Evolutionary conservation across 2,888 invertebrate genomes (phyloP).

Genomic region (Ornithoptera alexandrae): DNA sequence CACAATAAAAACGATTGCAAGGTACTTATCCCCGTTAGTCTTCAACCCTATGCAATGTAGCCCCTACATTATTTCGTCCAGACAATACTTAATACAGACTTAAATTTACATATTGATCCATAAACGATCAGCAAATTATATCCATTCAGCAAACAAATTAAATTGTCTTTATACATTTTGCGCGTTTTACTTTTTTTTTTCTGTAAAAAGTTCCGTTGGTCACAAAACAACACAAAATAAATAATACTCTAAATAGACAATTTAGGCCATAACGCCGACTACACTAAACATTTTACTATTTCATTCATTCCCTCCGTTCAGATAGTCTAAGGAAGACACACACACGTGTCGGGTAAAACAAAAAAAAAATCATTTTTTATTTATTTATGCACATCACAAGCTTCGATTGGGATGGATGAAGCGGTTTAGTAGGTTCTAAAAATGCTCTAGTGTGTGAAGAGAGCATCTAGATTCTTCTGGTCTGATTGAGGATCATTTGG

Average conservation of each 20-base stretch:
- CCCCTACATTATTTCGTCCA: conserved; percentile 32
- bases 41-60: conserved; percentile 31
- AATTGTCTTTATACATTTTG: conserved; percentile 50
- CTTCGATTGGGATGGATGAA: conserved; percentile 29
- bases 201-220: conserved; percentile 25
- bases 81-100: conserved; percentile 32
- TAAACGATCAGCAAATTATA: conserved; percentile 31
- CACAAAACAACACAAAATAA: conserved; percentile 34
- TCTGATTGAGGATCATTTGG: conserved; percentile 78
- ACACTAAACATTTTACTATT: conserved; percentile 16
- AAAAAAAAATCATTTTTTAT: conserved; percentile 18
- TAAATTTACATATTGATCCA: conserved; percentile 35
- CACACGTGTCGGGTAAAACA: conserved; percentile 15
- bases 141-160: conserved; percentile 39
- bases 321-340: conserved; percentile 21
- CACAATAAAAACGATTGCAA: conserved; percentile 50
- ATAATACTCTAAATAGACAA: conserved; percentile 16
- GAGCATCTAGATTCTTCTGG: conserved; percentile 59
- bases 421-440: conserved; percentile 15
- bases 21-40: conserved; percentile 33
- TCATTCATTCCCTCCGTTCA: conserved; percentile 14
- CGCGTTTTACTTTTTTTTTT: conserved; percentile 52
- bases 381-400: conserved; percentile 24
- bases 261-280: conserved; percentile 13
- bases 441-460: conserved; percentile 26